phyloP scores from a whole-genome alignment of 2,888 invertebrate genomes.

The Tiphia femorata region DNA sequence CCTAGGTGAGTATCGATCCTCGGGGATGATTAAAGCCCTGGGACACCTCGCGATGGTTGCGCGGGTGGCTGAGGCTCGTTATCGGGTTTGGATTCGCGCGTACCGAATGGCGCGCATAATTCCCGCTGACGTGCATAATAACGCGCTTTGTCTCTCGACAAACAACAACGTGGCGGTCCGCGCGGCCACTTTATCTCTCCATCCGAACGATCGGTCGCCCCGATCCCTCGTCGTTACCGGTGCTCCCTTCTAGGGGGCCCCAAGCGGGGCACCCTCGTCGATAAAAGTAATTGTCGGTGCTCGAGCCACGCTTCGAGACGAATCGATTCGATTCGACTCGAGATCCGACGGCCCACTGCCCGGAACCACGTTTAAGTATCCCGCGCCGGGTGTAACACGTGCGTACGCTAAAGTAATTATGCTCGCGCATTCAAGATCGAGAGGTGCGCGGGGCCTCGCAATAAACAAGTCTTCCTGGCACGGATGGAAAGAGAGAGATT shows the following conservation, averaged over 20 bases:
- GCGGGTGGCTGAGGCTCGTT: too few species aligned
- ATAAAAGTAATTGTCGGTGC: constrained; percentile 40
- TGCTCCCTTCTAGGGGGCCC: neutral
- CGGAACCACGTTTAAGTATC: constrained; percentile 6
- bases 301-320: constrained; percentile 27
- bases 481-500: neutral
- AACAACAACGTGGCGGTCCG: constrained; percentile 21
- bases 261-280: constrained; percentile 19
- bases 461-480: neutral
- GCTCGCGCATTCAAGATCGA: neutral
- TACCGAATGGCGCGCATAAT: constrained; percentile 32
- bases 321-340: constrained; percentile 36
- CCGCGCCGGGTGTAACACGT: neutral
- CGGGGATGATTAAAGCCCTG: constrained; percentile 22
- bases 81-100: constrained; percentile 5
- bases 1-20: neutral
- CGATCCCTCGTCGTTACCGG: constrained; percentile 18
- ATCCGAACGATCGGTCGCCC: constrained; percentile 16
- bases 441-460: neutral
- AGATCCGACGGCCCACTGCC: constrained; percentile 32
- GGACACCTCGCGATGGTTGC: constrained; percentile 26
- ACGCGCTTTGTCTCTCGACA: constrained; percentile 36
- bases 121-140: constrained; percentile 34
- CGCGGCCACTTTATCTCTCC: constrained; percentile 28
- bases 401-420: constrained; percentile 25